Conservation (phyloP, 1,140 invertebrate species). For the Planococcus citri region DNA sequence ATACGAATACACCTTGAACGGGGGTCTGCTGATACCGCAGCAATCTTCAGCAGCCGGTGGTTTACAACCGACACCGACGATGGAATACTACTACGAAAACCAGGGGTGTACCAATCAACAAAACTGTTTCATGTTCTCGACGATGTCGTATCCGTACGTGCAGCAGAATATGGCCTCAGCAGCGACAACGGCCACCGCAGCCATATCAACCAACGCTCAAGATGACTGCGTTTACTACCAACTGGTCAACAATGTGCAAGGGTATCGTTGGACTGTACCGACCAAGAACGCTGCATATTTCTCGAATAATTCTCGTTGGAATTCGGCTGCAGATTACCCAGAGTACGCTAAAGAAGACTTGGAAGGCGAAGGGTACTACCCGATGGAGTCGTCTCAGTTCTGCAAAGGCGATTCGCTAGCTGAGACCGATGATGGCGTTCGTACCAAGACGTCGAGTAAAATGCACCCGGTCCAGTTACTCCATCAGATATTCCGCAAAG, state of each 20-base stretch:
- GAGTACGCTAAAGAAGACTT: not conserved
- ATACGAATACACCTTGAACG: too few relatives aligned
- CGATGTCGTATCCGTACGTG: not conserved
- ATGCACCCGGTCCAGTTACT: constrained; percentile 11
- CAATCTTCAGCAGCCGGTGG: too few relatives aligned
- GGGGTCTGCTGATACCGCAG: too few relatives aligned
- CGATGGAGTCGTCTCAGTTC: not conserved
- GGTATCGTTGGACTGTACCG: not conserved
- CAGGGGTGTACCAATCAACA: constrained; percentile 5
- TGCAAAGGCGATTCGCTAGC: not conserved
- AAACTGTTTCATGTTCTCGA: constrained; percentile 6
- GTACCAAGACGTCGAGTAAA: not conserved
- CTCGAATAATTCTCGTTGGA: not conserved
- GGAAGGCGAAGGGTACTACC: not conserved
- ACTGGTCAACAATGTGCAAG: not conserved
- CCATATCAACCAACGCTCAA: not conserved
- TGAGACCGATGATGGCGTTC: not conserved
- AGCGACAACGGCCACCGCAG: too few relatives aligned
- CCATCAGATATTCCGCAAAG: constrained; percentile 13
- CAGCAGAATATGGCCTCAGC: not conserved
- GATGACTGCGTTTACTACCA: not conserved
- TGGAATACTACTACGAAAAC: constrained; percentile 1
- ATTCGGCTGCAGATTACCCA: not conserved
- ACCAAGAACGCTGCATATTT: not conserved
- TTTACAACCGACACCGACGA: not conserved